Base-by-base conservation (phyloP, 2,797 vertebrate species). In the Gila robusta region DNA sequence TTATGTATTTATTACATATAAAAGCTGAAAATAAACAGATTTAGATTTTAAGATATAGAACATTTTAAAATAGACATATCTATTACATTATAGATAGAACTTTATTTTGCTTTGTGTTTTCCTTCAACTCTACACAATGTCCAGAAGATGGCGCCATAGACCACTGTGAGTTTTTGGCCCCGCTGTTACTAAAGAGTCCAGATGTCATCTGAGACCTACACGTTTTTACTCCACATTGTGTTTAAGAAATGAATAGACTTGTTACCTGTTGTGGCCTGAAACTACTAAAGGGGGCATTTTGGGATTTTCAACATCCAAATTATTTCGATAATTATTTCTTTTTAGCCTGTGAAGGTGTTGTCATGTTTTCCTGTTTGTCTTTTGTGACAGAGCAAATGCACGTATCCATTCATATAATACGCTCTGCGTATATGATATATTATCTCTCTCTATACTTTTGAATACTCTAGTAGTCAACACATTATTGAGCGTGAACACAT, bases 71-170 rank as follows among this genome's bases (percentile, higher is more conserved):
- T 23, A 39, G 14, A 44, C 19, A 11, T 64, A 7, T 56, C 12
- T 56, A 77, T 71, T 21, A 19, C 21, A 32, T 73, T 10, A 12
- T 23, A 59, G 37, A 32, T 12, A 52, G 39, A 49, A 16, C 17
- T 66, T 32, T 1, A 7, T 64, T 32, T 5, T 14, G 16, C 37
- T 83, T 8, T 11, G 37, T 19, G 12, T 56, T 73, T 81, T 39
- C 23, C n/a, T 69, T 59, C 66, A 62, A 21, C n/a, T 87, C 52
- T 64, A 41, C 17, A 77, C 1, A 41, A 35, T 83, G 82, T 41
- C 39, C 89, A 84, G 71, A 82, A 88, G 90, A 81, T 83, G 84
- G 85, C 41, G 67, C 71, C 82, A 82, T 81, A 14, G 52, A 11
- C 77, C 85, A 81, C 37, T 12, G 16, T 23, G 66, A 23, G 54